phyloP scores from a whole-genome alignment of 2,797 vertebrate genomes.

The Nyctalus aviator region DNA sequence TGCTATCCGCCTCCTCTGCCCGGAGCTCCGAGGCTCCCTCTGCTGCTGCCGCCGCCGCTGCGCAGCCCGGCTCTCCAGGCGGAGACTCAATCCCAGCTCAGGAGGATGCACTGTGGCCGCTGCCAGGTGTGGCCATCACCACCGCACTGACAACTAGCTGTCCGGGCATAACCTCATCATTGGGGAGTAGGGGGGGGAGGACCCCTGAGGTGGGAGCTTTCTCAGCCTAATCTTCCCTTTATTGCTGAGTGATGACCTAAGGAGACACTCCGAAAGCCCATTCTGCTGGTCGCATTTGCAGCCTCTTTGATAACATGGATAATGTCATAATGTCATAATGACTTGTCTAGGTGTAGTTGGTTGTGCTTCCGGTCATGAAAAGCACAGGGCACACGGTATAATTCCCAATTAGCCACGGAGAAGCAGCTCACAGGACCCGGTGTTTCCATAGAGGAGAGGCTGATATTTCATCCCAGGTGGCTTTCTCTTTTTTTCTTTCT shows the following conservation, averaged over 20 bases:
- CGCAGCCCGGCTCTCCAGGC: slow-evolving; percentile 74
- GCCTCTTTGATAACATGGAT: slow-evolving; percentile 30
- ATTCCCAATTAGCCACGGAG: neutral
- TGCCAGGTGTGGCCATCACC: slow-evolving; percentile 85
- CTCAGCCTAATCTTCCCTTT: slow-evolving; percentile 72
- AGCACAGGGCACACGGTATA: neutral
- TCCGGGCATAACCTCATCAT: slow-evolving; percentile 53
- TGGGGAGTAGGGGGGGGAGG: neutral
- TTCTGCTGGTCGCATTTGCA: slow-evolving; percentile 46
- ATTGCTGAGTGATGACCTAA: slow-evolving; percentile 4
- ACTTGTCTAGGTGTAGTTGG: slow-evolving; percentile 27
- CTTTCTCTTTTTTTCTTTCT: neutral
- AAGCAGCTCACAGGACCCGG: neutral
- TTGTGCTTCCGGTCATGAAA: neutral
- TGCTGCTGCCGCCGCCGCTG: slow-evolving; percentile 69
- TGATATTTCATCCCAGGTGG: neutral
- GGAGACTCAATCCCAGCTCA: slow-evolving; percentile 66
- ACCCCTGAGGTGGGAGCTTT: slow-evolving; percentile 55
- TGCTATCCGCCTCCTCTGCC: slow-evolving; percentile 76
- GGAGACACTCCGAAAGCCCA: neutral
- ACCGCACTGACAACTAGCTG: slow-evolving; percentile 69
- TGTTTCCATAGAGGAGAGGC: neutral
- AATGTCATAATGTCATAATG: neutral
- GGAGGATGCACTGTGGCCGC: slow-evolving; percentile 65
- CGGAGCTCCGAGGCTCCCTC: slow-evolving; percentile 75